These are phyloP conservation scores for Tenrec ecaudatus DNA, from an alignment of 2,113 vertebrate species.

Conservation along the genomic window DNA sequence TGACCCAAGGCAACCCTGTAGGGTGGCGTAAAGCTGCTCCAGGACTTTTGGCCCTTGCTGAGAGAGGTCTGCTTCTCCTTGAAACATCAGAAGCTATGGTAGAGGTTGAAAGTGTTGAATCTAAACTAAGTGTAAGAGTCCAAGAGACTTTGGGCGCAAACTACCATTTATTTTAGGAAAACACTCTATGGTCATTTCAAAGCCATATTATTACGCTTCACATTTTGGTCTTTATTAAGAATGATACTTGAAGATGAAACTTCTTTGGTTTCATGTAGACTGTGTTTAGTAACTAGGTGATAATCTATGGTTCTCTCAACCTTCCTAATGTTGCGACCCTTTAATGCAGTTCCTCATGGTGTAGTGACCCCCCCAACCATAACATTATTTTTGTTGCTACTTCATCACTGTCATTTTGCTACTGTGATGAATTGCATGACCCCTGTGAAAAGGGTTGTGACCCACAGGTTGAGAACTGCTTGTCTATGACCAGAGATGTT, in stretches of 20 bases:
- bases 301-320: neutral
- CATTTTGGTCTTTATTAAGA: slow-evolving; percentile 36
- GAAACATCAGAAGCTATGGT: slow-evolving; percentile 23
- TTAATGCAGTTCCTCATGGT: too few relatives aligned
- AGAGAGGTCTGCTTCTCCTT: slow-evolving; percentile 25
- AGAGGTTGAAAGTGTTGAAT: neutral
- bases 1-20: neutral
- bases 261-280: slow-evolving; percentile 19
- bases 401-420: too few relatives aligned
- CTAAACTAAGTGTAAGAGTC: neutral
- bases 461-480: too few relatives aligned
- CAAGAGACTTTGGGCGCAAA: slow-evolving; percentile 38
- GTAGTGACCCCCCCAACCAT: too few relatives aligned
- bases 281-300: slow-evolving; percentile 4
- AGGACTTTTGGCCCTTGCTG: neutral
- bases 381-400: too few relatives aligned
- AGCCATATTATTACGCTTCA: neutral
- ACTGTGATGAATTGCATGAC: too few relatives aligned
- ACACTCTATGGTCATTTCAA: neutral
- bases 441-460: too few relatives aligned
- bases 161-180: neutral
- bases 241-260: slow-evolving; percentile 47
- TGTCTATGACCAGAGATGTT: neutral
- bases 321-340: too few relatives aligned
- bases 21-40: neutral